phyloP scores from a whole-genome alignment of 2,888 invertebrate genomes.

The Osmoderma eremita region DNA sequence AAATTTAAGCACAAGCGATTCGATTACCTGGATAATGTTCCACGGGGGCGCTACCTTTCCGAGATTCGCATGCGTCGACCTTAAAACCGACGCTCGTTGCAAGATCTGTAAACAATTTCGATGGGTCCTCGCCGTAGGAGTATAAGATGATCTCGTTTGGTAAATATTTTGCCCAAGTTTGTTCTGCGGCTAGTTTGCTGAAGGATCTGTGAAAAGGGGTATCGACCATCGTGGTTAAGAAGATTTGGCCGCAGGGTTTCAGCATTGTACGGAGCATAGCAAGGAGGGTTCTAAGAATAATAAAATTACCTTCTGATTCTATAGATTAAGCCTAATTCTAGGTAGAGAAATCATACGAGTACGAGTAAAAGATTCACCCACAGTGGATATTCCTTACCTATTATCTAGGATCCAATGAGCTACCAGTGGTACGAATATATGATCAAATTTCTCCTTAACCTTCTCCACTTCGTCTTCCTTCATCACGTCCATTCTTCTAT shows the following conservation, averaged over 20 bases:
- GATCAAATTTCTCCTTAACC: neutral
- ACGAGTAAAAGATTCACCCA: no score
- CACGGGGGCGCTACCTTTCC: neutral
- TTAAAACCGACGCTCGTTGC: slow-evolving; percentile 11
- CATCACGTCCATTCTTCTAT: neutral
- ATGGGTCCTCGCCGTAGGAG: slow-evolving; percentile 1
- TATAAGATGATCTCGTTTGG: neutral
- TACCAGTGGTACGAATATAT: neutral
- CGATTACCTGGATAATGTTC: slow-evolving; percentile 7
- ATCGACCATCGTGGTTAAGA: neutral
- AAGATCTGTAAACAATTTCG: neutral
- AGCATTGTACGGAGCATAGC: slow-evolving; percentile 3
- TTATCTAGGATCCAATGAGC: slow-evolving; percentile 19
- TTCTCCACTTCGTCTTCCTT: neutral
- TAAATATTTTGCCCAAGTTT: slow-evolving; percentile 16
- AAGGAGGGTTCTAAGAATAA: neutral
- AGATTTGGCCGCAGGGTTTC: slow-evolving; percentile 16
- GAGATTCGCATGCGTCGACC: slow-evolving; percentile 8
- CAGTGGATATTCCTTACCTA: neutral
- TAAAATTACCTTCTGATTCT: neutral
- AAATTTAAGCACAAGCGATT: neutral
- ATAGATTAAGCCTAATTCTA: neutral
- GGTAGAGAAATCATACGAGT: neutral
- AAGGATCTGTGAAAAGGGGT: neutral
- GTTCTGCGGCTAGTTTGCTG: neutral